Conservation (phyloP, 2,888 invertebrate species). For the Acrocera orbiculus region DNA sequence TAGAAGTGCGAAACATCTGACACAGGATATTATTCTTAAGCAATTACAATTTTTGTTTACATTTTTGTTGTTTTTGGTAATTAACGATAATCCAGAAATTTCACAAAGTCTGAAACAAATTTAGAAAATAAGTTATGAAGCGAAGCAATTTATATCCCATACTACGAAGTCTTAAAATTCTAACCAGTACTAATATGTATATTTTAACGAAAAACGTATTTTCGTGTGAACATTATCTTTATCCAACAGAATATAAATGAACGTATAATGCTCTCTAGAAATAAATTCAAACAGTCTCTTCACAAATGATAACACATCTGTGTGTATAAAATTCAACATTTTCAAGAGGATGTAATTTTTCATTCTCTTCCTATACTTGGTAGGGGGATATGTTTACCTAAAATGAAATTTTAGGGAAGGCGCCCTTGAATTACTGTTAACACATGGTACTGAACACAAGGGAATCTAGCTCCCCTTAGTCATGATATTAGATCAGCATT, state of each 20-base stretch:
- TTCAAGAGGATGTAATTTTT: not conserved
- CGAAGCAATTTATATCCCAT: too few species aligned
- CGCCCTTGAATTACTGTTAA: slow-evolving; percentile 9
- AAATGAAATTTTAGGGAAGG: not conserved
- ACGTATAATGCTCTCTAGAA: slow-evolving; percentile 9
- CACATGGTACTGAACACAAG: slow-evolving; percentile 4
- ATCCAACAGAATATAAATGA: slow-evolving; percentile 13
- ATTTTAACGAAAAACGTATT: slow-evolving; percentile 13
- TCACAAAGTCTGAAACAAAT: too few species aligned
- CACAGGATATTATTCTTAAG: too few species aligned
- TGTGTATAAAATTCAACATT: not conserved
- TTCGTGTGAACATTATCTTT: slow-evolving; percentile 14
- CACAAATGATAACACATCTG: not conserved
- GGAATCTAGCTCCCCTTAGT: slow-evolving; percentile 3
- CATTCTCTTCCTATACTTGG: not conserved
- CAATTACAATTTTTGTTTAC: too few species aligned
- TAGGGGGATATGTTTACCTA: not conserved
- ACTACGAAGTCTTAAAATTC: too few species aligned
- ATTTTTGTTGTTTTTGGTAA: too few species aligned
- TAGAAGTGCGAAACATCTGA: too few species aligned
- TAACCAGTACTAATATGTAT: too few species aligned
- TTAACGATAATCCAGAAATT: too few species aligned
- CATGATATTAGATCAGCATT: slow-evolving; percentile 10
- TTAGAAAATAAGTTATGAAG: too few species aligned
- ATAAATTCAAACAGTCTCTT: slow-evolving; percentile 1